A percentile compares a stretch with the other conserved stretches of the same genome.
Conservation (phyloP, 2,797 vertebrate genomes). For the Peromyscus nudipes region DNA sequence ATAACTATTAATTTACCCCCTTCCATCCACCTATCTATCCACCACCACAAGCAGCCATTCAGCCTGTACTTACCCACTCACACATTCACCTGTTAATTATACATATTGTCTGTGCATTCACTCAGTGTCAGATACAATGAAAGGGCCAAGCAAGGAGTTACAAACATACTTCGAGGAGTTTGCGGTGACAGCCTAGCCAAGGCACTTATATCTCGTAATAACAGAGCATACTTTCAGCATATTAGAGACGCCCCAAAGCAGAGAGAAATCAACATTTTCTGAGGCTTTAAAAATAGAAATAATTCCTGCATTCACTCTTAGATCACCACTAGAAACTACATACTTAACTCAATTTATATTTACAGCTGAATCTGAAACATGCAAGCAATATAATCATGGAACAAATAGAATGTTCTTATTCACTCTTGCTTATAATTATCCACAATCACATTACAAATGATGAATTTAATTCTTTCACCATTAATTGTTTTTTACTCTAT, state of each 20-base stretch:
- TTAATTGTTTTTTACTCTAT: not conserved
- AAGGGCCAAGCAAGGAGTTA: not conserved
- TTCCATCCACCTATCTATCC: not conserved
- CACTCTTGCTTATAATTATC: constrained; percentile 57
- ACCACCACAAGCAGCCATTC: not conserved
- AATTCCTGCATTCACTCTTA: not conserved
- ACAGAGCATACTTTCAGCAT: constrained; percentile 19
- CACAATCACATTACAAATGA: constrained; percentile 8
- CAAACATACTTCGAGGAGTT: not conserved
- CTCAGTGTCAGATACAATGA: not conserved
- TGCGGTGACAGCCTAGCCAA: not conserved
- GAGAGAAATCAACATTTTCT: constrained; percentile 10
- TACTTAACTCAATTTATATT: constrained; percentile 63
- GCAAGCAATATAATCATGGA: constrained; percentile 32
- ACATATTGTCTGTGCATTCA: not conserved
- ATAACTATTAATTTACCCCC: not conserved
- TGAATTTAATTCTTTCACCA: not conserved
- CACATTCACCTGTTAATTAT: not conserved
- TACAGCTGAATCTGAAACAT: constrained; percentile 33
- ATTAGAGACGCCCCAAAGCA: constrained; percentile 19
- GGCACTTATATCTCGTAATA: not conserved
- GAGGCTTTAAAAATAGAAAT: constrained; percentile 11
- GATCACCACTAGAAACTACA: not conserved
- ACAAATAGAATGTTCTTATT: constrained; percentile 39
- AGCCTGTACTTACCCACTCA: not conserved